Percentiles rank a stretch among this genome's conserved stretches.
phyloP scores from a whole-genome alignment of 2,888 invertebrate genomes.

The Synanthedon vespiformis region DNA sequence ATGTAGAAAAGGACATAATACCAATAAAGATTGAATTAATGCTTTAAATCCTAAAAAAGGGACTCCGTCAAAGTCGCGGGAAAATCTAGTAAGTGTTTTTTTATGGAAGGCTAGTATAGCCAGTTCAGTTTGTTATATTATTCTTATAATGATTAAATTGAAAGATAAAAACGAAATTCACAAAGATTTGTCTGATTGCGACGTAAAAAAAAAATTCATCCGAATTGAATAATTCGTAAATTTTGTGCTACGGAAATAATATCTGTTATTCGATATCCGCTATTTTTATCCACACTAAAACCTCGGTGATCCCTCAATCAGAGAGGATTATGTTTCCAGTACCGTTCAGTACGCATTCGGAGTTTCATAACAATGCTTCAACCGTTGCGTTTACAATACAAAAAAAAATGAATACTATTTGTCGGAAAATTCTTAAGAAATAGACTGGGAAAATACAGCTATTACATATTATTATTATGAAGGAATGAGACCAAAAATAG shows the following conservation, averaged over 20 bases:
- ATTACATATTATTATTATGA: neutral
- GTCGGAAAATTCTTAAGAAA: neutral
- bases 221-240: neutral
- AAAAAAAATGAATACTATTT: neutral
- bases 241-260: constrained; percentile 14
- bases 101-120: too few relatives aligned
- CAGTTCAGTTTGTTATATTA: too few relatives aligned
- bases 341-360: neutral
- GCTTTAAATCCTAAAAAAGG: too few relatives aligned
- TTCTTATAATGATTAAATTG: too few relatives aligned
- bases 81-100: too few relatives aligned
- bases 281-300: constrained; percentile 27
- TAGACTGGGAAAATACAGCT: neutral
- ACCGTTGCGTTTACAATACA: neutral
- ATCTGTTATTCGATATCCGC: constrained; percentile 22
- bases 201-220: neutral
- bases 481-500: neutral
- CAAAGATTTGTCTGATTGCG: too few relatives aligned
- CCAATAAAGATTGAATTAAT: too few relatives aligned
- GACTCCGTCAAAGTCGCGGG: too few relatives aligned
- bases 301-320: constrained; percentile 36
- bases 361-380: constrained; percentile 2
- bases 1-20: too few relatives aligned
- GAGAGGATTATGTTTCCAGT: constrained; percentile 21
- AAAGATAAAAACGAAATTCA: too few relatives aligned